Evolutionary conservation across 2,113 vertebrate genomes (phyloP).

Genomic region (Gadus chalcogrammus): DNA sequence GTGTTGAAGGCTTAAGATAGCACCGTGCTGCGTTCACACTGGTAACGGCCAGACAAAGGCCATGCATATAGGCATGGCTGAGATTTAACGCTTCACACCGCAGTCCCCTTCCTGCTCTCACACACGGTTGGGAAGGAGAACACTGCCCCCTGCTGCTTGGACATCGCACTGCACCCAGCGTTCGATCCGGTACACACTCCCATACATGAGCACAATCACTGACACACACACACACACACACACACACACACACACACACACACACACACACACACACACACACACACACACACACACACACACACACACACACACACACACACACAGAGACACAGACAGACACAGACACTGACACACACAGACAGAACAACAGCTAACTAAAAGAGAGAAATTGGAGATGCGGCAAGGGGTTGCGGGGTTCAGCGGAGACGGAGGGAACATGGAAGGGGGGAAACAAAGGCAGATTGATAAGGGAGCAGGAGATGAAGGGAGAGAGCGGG

Average conservation of each 20-base stretch:
- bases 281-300: not conserved
- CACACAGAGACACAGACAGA: not conserved
- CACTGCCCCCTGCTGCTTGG: slow-evolving; percentile 51
- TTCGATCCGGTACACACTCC: not conserved
- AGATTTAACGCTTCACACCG: slow-evolving; percentile 1
- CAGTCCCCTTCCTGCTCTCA: not conserved
- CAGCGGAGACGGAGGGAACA: not conserved
- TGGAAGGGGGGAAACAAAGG: not conserved
- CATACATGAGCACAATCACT: not conserved
- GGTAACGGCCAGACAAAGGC: slow-evolving; percentile 31
- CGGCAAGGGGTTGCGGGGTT: slow-evolving; percentile 1
- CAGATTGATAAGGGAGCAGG: not conserved
- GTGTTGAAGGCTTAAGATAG: slow-evolving; percentile 13
- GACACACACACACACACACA: slow-evolving; percentile 3
- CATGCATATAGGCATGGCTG: slow-evolving; percentile 15
- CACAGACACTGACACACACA: not conserved
- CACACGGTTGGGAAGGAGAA: slow-evolving; percentile 25
- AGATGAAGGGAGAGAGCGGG: slow-evolving; percentile 5
- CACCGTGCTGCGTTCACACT: slow-evolving; percentile 13
- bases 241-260: not conserved
- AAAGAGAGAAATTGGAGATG: slow-evolving; percentile 10
- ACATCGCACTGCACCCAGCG: slow-evolving; percentile 14
- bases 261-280: slow-evolving; percentile 7
- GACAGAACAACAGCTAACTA: not conserved
- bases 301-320: not conserved